phyloP scores from a whole-genome alignment of 1,140 invertebrate genomes.

The Bombus haemorrhoidalis region DNA sequence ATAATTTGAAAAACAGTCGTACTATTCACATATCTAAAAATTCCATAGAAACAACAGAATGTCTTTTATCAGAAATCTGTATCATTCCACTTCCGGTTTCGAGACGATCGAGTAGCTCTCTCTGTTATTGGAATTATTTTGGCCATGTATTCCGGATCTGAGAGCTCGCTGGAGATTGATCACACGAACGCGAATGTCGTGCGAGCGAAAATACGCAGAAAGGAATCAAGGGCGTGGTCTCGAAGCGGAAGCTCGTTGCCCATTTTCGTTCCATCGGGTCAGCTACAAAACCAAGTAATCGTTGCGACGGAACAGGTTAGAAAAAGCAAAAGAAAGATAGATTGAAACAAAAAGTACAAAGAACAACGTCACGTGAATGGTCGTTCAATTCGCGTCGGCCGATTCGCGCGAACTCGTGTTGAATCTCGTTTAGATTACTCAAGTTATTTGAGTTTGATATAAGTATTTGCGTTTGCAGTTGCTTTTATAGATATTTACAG shows the following conservation, averaged over 20 bases:
- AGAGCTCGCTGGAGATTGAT: conserved; percentile 12
- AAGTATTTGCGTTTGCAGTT: too few species aligned
- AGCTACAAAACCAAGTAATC: conserved; percentile 46
- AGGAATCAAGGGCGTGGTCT: neutral
- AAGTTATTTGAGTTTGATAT: neutral
- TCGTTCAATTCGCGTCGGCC: conserved; percentile 18
- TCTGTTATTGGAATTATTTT: neutral
- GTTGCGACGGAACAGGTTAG: conserved; percentile 54
- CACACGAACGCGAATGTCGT: neutral
- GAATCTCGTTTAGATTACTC: neutral
- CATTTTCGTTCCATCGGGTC: conserved; percentile 6
- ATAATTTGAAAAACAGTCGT: neutral
- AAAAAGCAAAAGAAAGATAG: neutral
- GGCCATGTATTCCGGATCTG: conserved; percentile 19
- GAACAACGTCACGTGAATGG: conserved; percentile 41
- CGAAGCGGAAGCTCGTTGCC: neutral
- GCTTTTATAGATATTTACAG: too few species aligned
- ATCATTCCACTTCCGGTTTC: neutral
- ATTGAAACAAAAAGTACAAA: neutral
- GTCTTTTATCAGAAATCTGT: too few species aligned
- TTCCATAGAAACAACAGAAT: neutral
- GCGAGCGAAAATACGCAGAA: neutral
- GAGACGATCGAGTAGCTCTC: neutral
- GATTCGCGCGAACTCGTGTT: neutral
- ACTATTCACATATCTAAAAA: neutral